Evolutionary conservation across 2,113 vertebrate genomes (phyloP), one percentile per base, ranked within the genome.

Genomic region (Bothrops jararaca): DNA sequence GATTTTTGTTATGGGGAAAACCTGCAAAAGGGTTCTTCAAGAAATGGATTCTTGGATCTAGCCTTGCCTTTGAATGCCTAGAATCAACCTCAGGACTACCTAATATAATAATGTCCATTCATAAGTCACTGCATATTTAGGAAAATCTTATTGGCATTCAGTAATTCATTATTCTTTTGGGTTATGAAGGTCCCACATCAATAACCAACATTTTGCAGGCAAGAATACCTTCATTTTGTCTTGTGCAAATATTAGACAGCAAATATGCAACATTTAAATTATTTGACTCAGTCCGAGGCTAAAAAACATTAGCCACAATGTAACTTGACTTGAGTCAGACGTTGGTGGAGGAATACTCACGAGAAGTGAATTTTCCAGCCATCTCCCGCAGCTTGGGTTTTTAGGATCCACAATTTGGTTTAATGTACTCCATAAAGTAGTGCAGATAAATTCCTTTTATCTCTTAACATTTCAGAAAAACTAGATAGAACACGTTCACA

Each of bases 371-470:
- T 60, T 90, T 91, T 92, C 88, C 64, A 74, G 26, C 39, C 1
- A 89, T 2, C 34, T 74, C 34, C 69, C 24, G n/a, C 6, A 9
- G 4, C 7, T 54, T 54, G 42, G 13, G 15, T 56, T 53, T 92
- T 48, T 48, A 48, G 64, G 15, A 56, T 29, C 39, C 45, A 45
- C 69, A 89, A 11, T 26, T 88, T 93, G 89, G 69, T 93, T 86
- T 86, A 89, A 87, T 80, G 89, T 88, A 92, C 88, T 85, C 57
- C 85, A 94, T 89, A 29, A 53, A 92, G 52, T 86, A 85, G 60
- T 92, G 60, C 88, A 90, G 87, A 91, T 50, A 94, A 92, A 52
- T 94, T 53, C 15, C 54, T 69, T 86, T 42, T 86, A 89, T 91
- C 42, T 91, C 53, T 22, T 5, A 52, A 56, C 26, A 52, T 53